Evolutionary conservation across 2,113 vertebrate species (phyloP).

Genomic region (Brienomyrus brachyistius): DNA sequence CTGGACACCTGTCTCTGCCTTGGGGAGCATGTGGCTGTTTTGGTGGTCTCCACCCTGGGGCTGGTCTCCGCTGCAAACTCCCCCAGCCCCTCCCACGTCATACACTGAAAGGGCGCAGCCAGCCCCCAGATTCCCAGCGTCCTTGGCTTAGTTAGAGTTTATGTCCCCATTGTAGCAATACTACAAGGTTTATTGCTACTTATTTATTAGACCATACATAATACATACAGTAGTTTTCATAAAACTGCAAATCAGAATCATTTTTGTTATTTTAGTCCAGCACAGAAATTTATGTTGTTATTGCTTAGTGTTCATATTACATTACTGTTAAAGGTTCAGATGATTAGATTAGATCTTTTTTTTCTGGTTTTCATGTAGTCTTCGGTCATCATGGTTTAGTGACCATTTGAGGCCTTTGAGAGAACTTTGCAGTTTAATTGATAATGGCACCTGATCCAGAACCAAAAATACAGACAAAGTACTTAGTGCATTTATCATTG

Average conservation of each 20-base stretch:
- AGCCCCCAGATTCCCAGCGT: background rate
- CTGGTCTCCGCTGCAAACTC: slow-evolving; percentile 25
- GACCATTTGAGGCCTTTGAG: background rate
- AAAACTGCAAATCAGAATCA: background rate
- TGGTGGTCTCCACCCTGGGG: slow-evolving; percentile 41
- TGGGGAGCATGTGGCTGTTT: slow-evolving; percentile 49
- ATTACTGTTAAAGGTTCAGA: background rate
- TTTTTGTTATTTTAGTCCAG: background rate
- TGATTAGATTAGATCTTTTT: background rate
- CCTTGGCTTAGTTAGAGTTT: background rate
- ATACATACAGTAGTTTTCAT: background rate
- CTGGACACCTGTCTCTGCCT: slow-evolving; percentile 55
- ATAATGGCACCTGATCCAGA: background rate
- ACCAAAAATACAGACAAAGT: background rate
- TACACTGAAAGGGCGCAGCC: background rate
- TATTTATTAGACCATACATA: background rate
- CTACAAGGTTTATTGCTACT: background rate
- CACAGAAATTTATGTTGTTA: background rate
- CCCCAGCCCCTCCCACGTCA: slow-evolving; percentile 1
- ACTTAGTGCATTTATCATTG: background rate
- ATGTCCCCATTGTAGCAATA: background rate
- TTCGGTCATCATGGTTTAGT: background rate
- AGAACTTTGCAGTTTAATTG: background rate
- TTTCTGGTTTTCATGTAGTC: background rate
- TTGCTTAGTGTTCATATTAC: background rate